Percentiles rank a stretch among this genome's conserved stretches.
Conservation (phyloP, 2,888 invertebrate genomes). For the Trissolcus japonicus region DNA sequence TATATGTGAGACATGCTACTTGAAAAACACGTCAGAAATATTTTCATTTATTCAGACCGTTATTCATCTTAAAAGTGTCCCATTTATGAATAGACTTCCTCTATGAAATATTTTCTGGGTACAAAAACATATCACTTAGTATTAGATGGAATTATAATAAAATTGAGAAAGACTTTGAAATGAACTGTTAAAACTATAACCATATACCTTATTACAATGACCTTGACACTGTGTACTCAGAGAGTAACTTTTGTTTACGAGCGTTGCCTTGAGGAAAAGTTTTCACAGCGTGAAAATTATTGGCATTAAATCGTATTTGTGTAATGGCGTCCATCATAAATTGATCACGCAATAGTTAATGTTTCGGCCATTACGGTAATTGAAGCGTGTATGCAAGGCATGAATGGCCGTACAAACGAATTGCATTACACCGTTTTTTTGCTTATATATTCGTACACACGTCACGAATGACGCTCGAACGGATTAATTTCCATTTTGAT, state of each 20-base stretch:
- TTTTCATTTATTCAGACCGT: too few relatives aligned
- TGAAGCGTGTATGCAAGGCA: slow-evolving; percentile 27
- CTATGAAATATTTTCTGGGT: too few relatives aligned
- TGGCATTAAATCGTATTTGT: slow-evolving; percentile 31
- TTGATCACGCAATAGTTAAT: slow-evolving; percentile 38
- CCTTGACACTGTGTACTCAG: slow-evolving; percentile 11
- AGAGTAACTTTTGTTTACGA: slow-evolving; percentile 20
- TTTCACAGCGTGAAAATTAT: slow-evolving; percentile 19
- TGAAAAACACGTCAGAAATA: too few relatives aligned
- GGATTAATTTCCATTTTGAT: slow-evolving; percentile 30
- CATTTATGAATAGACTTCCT: too few relatives aligned
- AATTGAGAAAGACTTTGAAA: too few relatives aligned
- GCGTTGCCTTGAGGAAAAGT: slow-evolving; percentile 14
- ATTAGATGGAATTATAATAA: too few relatives aligned
- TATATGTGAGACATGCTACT: too few relatives aligned
- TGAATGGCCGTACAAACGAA: slow-evolving; percentile 6
- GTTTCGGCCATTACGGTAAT: slow-evolving; percentile 40
- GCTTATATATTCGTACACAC: slow-evolving; percentile 20
- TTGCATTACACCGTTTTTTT: slow-evolving; percentile 6
- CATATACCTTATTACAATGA: background rate
- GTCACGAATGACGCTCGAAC: slow-evolving; percentile 23
- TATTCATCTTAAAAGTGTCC: too few relatives aligned
- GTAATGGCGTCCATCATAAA: slow-evolving; percentile 25
- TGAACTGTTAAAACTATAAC: too few relatives aligned
- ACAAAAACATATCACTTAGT: too few relatives aligned